Evolutionary conservation across 2,113 vertebrate genomes (phyloP).

Genomic region (Podilymbus podiceps): DNA sequence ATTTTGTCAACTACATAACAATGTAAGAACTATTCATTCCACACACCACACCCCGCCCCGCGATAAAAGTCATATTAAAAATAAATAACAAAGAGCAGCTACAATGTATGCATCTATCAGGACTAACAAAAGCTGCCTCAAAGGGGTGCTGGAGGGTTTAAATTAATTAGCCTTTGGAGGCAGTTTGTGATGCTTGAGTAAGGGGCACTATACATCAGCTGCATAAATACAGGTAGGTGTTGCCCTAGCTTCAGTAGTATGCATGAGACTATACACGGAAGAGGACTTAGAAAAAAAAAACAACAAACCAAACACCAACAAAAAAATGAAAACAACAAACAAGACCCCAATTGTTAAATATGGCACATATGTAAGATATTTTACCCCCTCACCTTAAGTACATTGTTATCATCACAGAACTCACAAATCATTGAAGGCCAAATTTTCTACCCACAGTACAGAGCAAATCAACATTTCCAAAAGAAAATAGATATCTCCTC

Average conservation of each 20-base stretch:
- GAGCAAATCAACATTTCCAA: neutral
- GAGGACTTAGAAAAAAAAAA: neutral
- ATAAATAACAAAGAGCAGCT: conserved; percentile 25
- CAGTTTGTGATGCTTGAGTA: neutral
- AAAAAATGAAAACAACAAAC: neutral
- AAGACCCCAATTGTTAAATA: neutral
- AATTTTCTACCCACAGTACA: neutral
- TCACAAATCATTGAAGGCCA: neutral
- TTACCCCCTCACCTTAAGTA: neutral
- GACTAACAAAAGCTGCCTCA: conserved; percentile 36
- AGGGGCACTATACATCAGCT: neutral
- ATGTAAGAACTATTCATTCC: neutral
- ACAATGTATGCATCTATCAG: neutral
- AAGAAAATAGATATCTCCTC: neutral
- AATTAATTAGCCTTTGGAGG: conserved; percentile 35
- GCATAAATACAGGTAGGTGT: neutral
- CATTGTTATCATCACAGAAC: neutral
- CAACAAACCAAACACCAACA: neutral
- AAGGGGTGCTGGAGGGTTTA: conserved; percentile 40
- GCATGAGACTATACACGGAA: neutral
- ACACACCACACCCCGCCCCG: neutral
- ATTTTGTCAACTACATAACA: neutral
- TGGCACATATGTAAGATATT: neutral
- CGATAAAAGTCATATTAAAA: neutral
- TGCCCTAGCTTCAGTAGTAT: conserved; percentile 9